Evolutionary conservation across 64 coral and sea anemone species (phyloP).

Genomic region (Porites lutea): DNA sequence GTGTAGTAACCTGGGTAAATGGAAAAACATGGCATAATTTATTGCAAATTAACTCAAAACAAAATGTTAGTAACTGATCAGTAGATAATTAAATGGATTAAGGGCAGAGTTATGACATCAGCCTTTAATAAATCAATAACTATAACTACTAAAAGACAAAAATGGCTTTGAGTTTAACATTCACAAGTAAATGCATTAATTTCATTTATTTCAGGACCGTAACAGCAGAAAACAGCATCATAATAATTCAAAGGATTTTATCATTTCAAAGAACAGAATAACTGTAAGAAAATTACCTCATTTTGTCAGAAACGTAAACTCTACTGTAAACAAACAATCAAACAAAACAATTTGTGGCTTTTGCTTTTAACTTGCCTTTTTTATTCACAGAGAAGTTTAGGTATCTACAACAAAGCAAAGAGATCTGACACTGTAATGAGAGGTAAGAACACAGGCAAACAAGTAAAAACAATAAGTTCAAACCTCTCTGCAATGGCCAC

Average conservation of each 20-base stretch:
- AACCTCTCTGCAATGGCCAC: too few relatives aligned
- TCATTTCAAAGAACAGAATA: constrained; percentile 68
- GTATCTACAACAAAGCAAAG: constrained; percentile 92
- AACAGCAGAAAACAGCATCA: background rate
- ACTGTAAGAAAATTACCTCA: constrained; percentile 36
- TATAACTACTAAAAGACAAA: background rate
- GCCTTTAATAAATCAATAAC: background rate
- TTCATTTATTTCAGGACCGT: background rate
- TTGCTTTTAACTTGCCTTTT: background rate
- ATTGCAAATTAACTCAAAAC: too few relatives aligned
- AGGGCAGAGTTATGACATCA: too few relatives aligned
- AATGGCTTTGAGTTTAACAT: background rate
- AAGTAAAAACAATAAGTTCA: too few relatives aligned
- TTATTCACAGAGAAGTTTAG: constrained; percentile 76
- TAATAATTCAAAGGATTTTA: constrained; percentile 13
- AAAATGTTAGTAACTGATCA: too few relatives aligned
- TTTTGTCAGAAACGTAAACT: background rate
- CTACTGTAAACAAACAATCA: background rate
- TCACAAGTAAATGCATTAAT: background rate
- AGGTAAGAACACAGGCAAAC: constrained; percentile 13
- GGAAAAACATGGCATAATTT: too few relatives aligned
- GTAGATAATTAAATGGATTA: too few relatives aligned
- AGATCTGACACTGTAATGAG: constrained; percentile 73
- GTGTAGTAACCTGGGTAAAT: too few relatives aligned
- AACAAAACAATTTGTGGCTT: background rate